Conservation (phyloP, 2,797 vertebrate genomes). For the Anguilla anguilla region DNA sequence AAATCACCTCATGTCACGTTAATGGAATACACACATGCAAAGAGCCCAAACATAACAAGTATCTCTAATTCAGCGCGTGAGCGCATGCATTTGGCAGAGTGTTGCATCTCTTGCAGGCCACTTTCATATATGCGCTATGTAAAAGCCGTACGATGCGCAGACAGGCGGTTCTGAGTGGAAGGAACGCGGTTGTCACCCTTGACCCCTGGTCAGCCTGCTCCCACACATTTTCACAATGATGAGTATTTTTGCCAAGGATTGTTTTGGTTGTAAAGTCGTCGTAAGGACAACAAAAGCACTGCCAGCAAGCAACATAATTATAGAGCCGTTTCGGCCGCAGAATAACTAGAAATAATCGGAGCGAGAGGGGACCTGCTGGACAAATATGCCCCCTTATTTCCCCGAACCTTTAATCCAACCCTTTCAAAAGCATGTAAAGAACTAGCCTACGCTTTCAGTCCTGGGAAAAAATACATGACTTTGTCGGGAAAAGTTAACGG, state of each 20-base stretch:
- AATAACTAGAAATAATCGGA: constrained; percentile 25
- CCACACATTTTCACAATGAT: constrained; percentile 17
- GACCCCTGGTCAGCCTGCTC: background rate
- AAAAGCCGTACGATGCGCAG: background rate
- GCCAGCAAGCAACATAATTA: constrained; percentile 12
- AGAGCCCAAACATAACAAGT: background rate
- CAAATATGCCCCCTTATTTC: background rate
- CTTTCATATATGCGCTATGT: background rate
- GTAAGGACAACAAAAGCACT: constrained; percentile 12
- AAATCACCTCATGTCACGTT: background rate
- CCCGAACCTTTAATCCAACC: background rate
- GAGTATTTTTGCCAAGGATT: constrained; percentile 20
- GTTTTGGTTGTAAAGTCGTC: constrained; percentile 9
- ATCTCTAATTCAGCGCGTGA: background rate
- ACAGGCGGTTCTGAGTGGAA: background rate
- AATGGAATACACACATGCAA: background rate
- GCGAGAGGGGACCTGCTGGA: background rate
- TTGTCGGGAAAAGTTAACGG: background rate
- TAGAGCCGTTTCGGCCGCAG: background rate
- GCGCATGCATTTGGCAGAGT: too few species aligned
- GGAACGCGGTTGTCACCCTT: constrained; percentile 4
- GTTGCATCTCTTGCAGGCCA: background rate
- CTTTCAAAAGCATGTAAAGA: background rate
- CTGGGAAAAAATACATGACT: background rate
- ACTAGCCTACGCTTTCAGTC: background rate